Percentiles rank a stretch among this genome's conserved stretches.
Conservation (phyloP, 2,888 invertebrate species). For the Nephrotoma appendiculata region DNA sequence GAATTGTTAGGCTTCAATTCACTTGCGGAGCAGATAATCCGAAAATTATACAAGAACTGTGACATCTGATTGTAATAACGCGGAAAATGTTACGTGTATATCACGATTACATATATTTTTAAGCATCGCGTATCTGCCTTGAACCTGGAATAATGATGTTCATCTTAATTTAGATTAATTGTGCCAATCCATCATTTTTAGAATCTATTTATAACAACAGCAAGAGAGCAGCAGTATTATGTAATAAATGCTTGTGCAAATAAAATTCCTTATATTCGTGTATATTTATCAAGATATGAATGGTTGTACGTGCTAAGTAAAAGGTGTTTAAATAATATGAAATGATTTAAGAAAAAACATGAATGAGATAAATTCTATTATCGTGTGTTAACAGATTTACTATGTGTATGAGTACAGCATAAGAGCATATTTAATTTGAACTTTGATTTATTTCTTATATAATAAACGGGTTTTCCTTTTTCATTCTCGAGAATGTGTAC, state of each 20-base stretch:
- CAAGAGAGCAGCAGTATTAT: neutral
- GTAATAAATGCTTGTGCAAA: neutral
- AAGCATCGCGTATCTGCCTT: neutral
- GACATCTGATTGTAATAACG: neutral
- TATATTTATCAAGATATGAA: neutral
- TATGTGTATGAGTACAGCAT: neutral
- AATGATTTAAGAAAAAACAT: neutral
- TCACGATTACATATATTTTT: neutral
- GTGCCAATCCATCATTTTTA: neutral
- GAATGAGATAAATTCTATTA: neutral
- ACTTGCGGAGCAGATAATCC: too few species aligned
- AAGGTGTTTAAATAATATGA: neutral
- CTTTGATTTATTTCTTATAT: neutral
- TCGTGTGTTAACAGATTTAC: neutral
- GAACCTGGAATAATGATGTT: neutral
- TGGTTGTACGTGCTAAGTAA: neutral
- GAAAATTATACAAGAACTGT: neutral
- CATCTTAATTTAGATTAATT: neutral
- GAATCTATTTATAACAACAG: neutral
- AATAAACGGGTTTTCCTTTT: neutral
- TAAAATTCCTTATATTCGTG: neutral
- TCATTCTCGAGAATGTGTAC: too few species aligned
- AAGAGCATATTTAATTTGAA: neutral
- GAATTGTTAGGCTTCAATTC: neutral
- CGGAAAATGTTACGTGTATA: neutral